These are phyloP conservation scores for Drosophila subobscura DNA, from an alignment of 1,140 invertebrate genomes.

Conservation along the genomic window DNA sequence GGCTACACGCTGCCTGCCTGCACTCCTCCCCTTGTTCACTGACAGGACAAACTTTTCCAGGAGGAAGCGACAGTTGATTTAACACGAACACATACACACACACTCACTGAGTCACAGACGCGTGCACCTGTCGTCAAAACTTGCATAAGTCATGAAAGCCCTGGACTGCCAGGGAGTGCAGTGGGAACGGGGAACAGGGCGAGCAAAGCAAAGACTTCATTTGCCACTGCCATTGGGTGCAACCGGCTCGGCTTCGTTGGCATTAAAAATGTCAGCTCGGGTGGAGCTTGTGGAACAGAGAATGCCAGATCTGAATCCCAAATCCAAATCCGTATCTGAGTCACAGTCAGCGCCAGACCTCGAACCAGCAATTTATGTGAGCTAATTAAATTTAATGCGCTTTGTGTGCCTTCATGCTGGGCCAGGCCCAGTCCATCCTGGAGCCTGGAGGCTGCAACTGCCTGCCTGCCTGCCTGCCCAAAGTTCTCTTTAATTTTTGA, in stretches of 20 bases:
- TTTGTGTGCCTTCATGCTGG: constrained; percentile 44
- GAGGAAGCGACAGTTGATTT: constrained; percentile 81
- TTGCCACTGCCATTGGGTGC: constrained; percentile 1
- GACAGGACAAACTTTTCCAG: constrained; percentile 72
- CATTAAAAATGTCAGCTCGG: constrained; percentile 72
- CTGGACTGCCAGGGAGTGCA: not conserved
- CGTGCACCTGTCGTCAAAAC: constrained; percentile 78
- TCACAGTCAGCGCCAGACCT: constrained; percentile 10
- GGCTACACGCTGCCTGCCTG: not conserved
- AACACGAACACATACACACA: constrained; percentile 55
- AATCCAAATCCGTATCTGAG: constrained; percentile 14
- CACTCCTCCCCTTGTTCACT: not conserved
- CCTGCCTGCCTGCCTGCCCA: not conserved
- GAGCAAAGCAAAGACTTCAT: constrained; percentile 21
- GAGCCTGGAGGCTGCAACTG: not conserved
- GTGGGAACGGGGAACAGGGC: not conserved
- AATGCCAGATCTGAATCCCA: not conserved
- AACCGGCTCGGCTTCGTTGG: constrained; percentile 6
- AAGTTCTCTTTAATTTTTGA: constrained; percentile 64
- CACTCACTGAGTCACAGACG: constrained; percentile 30
- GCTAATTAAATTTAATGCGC: constrained; percentile 78
- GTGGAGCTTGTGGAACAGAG: constrained; percentile 37
- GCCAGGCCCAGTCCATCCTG: constrained; percentile 20
- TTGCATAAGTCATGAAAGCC: constrained; percentile 79
- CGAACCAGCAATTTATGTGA: constrained; percentile 62